Evolutionary conservation across 2,113 vertebrate genomes (phyloP).

Genomic region (Hippocampus mohnikei): DNA sequence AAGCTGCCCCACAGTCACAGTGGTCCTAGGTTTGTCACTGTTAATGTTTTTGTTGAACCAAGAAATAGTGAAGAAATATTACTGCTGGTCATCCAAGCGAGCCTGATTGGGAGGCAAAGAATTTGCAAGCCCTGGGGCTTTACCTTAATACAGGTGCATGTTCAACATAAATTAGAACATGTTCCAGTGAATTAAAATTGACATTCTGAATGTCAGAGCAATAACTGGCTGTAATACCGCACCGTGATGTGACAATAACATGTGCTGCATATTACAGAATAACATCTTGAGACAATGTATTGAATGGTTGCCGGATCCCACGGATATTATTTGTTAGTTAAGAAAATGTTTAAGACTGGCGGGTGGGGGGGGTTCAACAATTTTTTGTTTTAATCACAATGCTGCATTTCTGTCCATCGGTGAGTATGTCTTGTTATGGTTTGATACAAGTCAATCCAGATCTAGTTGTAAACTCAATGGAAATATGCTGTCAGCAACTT

Average conservation of each 20-base stretch:
- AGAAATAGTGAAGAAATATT: not conserved
- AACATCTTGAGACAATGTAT: not conserved
- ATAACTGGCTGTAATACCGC: not conserved
- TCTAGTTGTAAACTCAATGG: not conserved
- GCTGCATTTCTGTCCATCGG: not conserved
- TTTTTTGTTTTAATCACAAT: too few species aligned
- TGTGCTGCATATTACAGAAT: not conserved
- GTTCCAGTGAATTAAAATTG: not conserved
- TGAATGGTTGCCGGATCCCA: not conserved
- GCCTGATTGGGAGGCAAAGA: constrained; percentile 15
- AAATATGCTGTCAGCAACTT: not conserved
- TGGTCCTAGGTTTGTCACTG: not conserved
- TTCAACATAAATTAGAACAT: constrained; percentile 7
- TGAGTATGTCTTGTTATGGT: not conserved
- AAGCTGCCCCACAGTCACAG: not conserved
- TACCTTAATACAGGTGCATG: not conserved
- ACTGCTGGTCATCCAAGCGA: not conserved
- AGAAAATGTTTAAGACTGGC: not conserved
- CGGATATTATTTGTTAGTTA: not conserved
- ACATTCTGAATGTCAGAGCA: not conserved
- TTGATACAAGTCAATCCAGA: not conserved
- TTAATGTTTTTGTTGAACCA: constrained; percentile 1
- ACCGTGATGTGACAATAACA: not conserved
- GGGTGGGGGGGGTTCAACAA: too few species aligned
- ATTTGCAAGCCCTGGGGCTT: constrained; percentile 4